Evolutionary conservation across 1,140 invertebrate genomes (phyloP).

Genomic region (Chrysoperla carnea): DNA sequence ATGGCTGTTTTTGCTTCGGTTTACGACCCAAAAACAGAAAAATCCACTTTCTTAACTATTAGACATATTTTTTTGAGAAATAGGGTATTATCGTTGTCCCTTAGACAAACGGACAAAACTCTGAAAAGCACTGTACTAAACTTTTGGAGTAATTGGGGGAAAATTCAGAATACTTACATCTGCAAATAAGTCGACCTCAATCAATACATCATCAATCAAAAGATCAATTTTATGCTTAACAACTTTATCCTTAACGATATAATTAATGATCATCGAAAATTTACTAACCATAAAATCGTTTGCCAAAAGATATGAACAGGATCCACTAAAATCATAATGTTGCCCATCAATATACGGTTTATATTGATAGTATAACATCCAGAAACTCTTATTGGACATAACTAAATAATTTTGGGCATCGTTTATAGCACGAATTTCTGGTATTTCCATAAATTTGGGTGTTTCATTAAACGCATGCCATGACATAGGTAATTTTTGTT

Average conservation of each 20-base stretch:
- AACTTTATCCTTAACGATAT: conserved; percentile 10
- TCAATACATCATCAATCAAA: conserved; percentile 17
- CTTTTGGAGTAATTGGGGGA: no score
- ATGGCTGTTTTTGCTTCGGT: not conserved
- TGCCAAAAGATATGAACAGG: conserved; percentile 47
- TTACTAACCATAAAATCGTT: conserved; percentile 41
- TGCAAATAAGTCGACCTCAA: conserved; percentile 18
- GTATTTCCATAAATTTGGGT: conserved; percentile 60
- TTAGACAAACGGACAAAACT: no score
- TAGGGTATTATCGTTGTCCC: no score
- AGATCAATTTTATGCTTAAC: conserved; percentile 15
- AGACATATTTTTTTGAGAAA: no score
- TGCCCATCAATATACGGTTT: conserved; percentile 51
- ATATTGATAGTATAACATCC: conserved; percentile 54
- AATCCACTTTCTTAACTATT: no score
- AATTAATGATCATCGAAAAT: conserved; percentile 25
- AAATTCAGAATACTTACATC: conserved; percentile 12
- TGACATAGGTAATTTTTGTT: conserved; percentile 75
- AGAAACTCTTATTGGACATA: conserved; percentile 50
- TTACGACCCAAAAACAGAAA: no score
- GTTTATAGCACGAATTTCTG: conserved; percentile 49
- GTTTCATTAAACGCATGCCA: conserved; percentile 80
- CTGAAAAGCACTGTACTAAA: no score
- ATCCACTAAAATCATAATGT: conserved; percentile 43
- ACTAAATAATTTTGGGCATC: conserved; percentile 46